A percentile compares a stretch with the other conserved stretches of the same genome.
Evolutionary conservation across 1,140 invertebrate species (phyloP).

Genomic region (Hermetia illucens): DNA sequence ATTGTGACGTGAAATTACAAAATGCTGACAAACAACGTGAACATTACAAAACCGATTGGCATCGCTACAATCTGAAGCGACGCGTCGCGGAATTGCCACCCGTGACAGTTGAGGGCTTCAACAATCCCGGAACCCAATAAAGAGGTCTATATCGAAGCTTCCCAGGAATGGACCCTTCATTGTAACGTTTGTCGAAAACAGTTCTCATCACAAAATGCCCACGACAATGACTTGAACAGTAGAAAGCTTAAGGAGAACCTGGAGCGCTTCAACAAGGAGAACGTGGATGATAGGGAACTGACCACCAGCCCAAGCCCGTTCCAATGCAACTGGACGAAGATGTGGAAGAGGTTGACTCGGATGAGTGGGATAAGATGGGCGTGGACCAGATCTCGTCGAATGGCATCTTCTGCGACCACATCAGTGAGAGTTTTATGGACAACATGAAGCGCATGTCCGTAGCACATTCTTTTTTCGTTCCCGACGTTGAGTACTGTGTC

Average conservation of each 20-base stretch:
- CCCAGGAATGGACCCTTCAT: conserved; percentile 34
- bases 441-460: conserved; percentile 88
- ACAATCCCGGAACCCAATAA: no score
- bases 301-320: conserved; percentile 11
- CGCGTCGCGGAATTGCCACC: conserved; percentile 82
- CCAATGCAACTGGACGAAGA: no score
- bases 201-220: conserved; percentile 72
- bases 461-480: conserved; percentile 88
- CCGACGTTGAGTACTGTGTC: conserved; percentile 78
- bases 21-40: conserved; percentile 67
- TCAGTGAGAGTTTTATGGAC: conserved; percentile 56
- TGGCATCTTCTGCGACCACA: conserved; percentile 74
- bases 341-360: no score
- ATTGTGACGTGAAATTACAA: conserved; percentile 73
- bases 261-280: conserved; percentile 32
- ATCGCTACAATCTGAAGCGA: conserved; percentile 92
- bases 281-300: conserved; percentile 16
- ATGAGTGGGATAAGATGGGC: conserved; percentile 63
- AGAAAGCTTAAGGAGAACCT: conserved; percentile 76
- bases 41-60: conserved; percentile 91
- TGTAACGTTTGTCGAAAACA: conserved; percentile 77
- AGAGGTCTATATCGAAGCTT: no score
- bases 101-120: conserved; percentile 71
- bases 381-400: conserved; percentile 54
- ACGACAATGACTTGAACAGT: conserved; percentile 80